phyloP scores from a whole-genome alignment of 2,113 vertebrate genomes.

The Diphyllodes magnificus region DNA sequence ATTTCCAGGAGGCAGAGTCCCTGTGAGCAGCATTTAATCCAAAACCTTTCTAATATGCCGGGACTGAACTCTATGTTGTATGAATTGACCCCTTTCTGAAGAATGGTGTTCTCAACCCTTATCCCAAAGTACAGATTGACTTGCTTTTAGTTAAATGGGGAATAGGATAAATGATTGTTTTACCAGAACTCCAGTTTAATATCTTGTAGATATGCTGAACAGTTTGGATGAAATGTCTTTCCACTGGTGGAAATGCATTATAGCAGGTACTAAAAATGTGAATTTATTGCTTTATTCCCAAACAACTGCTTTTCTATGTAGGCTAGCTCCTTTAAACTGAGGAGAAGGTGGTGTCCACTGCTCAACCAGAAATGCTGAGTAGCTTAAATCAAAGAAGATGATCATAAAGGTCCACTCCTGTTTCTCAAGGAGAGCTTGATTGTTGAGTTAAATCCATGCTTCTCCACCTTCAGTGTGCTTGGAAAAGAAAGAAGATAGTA shows the following conservation, averaged over 20 bases:
- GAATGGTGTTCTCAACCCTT: background rate
- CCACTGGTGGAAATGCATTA: background rate
- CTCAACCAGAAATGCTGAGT: background rate
- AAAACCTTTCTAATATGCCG: background rate
- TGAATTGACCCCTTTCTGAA: background rate
- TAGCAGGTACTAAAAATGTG: background rate
- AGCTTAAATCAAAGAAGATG: background rate
- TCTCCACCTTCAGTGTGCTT: fast-evolving
- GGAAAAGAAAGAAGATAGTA: background rate
- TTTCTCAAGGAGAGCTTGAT: background rate
- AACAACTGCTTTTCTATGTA: background rate
- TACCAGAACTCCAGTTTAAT: background rate
- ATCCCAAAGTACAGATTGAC: background rate
- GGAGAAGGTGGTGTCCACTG: background rate
- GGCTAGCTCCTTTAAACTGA: background rate
- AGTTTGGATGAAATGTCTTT: background rate
- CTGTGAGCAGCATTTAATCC: background rate
- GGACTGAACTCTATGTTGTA: background rate
- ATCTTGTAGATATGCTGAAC: background rate
- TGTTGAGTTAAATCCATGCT: background rate
- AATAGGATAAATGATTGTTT: background rate
- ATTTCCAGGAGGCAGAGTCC: background rate
- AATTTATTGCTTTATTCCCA: background rate
- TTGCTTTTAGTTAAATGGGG: background rate
- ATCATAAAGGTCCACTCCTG: background rate